Conservation (phyloP, 2,113 vertebrate species). For the Girardinichthys multiradiatus region DNA sequence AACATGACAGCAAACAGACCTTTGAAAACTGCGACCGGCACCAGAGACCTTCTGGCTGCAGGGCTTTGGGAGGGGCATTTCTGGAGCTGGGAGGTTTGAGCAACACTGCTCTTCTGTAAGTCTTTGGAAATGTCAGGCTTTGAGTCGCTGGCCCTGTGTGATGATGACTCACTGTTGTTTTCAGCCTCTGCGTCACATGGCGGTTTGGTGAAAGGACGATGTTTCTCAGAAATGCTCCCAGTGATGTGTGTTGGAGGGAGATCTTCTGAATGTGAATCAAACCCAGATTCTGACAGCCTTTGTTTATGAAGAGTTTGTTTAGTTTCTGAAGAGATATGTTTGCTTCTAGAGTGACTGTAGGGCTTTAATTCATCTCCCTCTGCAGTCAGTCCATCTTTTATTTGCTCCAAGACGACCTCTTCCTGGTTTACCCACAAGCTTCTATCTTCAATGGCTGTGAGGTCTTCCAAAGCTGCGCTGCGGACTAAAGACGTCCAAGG, state of each 20-base stretch:
- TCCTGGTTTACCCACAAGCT: background rate
- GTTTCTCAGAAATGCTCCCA: conserved; percentile 20
- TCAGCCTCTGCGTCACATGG: conserved; percentile 21
- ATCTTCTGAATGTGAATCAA: conserved; percentile 6
- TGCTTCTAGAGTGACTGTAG: conserved; percentile 1
- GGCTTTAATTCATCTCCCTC: conserved; percentile 11
- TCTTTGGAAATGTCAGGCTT: conserved; percentile 45
- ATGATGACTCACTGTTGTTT: conserved; percentile 44
- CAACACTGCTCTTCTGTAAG: conserved; percentile 26
- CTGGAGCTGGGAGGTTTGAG: conserved; percentile 52
- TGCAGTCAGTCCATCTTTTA: conserved; percentile 4
- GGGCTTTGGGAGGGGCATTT: conserved; percentile 62
- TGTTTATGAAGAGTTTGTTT: background rate
- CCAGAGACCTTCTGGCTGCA: conserved; percentile 77
- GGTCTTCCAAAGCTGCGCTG: conserved; percentile 72
- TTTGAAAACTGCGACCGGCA: conserved; percentile 77
- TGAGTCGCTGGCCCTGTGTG: conserved; percentile 38
- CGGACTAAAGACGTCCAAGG: conserved; percentile 61
- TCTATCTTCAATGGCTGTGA: conserved; percentile 67
- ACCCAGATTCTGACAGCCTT: conserved; percentile 1
- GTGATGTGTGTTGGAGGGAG: background rate
- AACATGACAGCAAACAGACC: conserved; percentile 78
- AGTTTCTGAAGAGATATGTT: background rate
- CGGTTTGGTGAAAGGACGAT: conserved; percentile 6
- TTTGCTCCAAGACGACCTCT: background rate